Evolutionary conservation across 2,797 vertebrate genomes (phyloP), one percentile per base, ranked within the genome.

Genomic region (Adelosebastes latens): DNA sequence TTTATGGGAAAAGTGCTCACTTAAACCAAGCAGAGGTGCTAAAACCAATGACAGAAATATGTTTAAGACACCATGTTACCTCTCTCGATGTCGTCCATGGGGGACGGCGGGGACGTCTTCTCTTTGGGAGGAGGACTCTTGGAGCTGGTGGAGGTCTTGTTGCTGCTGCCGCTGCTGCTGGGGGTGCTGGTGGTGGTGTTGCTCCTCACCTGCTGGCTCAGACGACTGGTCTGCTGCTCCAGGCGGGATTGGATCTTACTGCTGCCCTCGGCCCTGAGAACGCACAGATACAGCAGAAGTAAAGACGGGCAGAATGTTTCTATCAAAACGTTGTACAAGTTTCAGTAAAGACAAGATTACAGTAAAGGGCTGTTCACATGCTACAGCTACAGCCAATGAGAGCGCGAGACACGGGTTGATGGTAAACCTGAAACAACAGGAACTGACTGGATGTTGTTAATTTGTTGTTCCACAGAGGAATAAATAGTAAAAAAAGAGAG

Each of bases 81-180:
- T 95, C 95, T 96, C 93, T 99, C 98, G 3, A 98, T 98, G 87
- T 99, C 98, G 83, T 99, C 98, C 97, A 99, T 97, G 9, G 95
- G 96, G 59, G 97, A 98, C 18, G 95, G 79, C 0, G 97, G 97
- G 62, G 96, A 97, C 3, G 96, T 90, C 87, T 97, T 98, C 55
- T 97, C 97, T 92, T 98, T 97, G 0, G 96, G 94, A 67, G 97
- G 96, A 80, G 97, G 96, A 80, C 86, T 97, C 94, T 97, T 98
- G 61, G 94, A 31, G 16, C 93, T 92, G 55, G 93, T 88, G 36
- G 96, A 91, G 75, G 92, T 93, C 82, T 96, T 98, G 79, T 63
- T 97, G 91, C 80, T 97, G 93, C 82, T 96, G 94, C 73, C 96
- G 92, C 82, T 95, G 92, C 13, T 62, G 64, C 16, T 62, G 80